Conservation (phyloP, 1,140 invertebrate genomes). For the Drosophila chauvacae region DNA sequence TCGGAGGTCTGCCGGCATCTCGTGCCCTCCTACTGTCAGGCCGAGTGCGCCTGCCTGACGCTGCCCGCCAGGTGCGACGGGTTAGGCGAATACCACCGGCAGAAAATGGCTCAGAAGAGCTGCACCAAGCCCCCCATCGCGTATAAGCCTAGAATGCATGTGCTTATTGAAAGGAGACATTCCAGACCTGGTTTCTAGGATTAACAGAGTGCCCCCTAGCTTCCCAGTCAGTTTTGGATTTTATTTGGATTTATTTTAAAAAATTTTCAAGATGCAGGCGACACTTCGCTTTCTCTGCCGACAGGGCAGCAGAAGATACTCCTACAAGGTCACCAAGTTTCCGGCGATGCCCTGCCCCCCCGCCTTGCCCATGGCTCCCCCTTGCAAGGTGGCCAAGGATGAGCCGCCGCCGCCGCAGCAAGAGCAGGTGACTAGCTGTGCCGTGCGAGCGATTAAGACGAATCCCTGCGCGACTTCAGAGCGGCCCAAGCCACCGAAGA, state of each 20-base stretch:
- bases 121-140: conserved; percentile 24
- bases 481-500: not conserved
- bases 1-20: conserved; percentile 42
- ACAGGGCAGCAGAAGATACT: not conserved
- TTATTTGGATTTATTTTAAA: not conserved
- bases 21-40: conserved; percentile 13
- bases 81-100: conserved; percentile 7
- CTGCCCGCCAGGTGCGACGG: conserved; percentile 32
- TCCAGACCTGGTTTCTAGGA: not conserved
- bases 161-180: not conserved
- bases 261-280: conserved; percentile 3
- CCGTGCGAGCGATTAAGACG: not conserved
- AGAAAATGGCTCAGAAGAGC: not conserved
- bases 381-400: not conserved
- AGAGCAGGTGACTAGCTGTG: conserved; percentile 4
- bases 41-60: conserved; percentile 44
- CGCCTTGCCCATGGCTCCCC: not conserved
- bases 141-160: not conserved
- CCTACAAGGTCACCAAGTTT: not conserved
- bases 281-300: not conserved
- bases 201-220: not conserved
- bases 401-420: not conserved
- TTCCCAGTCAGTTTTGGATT: not conserved
- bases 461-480: conserved; percentile 11
- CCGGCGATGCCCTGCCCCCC: conserved; percentile 17